Base-by-base conservation (phyloP, 2,888 invertebrate species). In the Drosophila siamana region DNA sequence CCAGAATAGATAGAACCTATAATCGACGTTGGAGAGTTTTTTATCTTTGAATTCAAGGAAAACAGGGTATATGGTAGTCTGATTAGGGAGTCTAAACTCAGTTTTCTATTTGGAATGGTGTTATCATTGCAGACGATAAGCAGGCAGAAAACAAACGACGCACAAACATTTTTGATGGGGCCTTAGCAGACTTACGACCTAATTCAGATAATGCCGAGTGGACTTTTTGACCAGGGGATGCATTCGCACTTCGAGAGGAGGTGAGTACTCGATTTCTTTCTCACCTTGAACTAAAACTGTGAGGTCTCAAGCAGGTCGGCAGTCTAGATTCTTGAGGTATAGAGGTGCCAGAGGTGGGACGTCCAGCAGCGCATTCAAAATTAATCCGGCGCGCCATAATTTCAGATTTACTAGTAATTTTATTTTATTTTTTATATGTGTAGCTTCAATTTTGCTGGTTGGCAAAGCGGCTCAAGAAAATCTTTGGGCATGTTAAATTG, bases 401-500 rank as follows among this genome's bases (percentile, higher is more conserved):
- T 84, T 87, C 56, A 67, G 86, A 85, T 87, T 89, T 70, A 68
- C 63, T 78, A 69, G 69, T 54, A 38, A 56, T 56, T 67, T 44
- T 51, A 13, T 38, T 19, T 30, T 63, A 38, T 54, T 48, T 26
- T 1, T 24, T 24, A 24, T 26, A 26, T 26, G 0, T 26, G 5
- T 74, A 15, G 50, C 67, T 66, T 68, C 56, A 59, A 67, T 69
- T 64, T 54, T 13, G 43, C 24, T 50, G 33, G 36, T 13, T 36
- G 26, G 26, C 54, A 65, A 65, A 54, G 71, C 60, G 51, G 66
- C 87, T 78, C 66, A 77, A 73, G 82, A 76, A 89, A 89, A 85
- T 89, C 88, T 68, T 81, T 69, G 78, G 76, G 82, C 89, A 85
- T 85, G 85, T 87, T 89, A 89, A 85, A 89, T 85, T 87, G 81